phyloP scores from a whole-genome alignment of 2,113 vertebrate genomes.

The Hypanus sabinus region DNA sequence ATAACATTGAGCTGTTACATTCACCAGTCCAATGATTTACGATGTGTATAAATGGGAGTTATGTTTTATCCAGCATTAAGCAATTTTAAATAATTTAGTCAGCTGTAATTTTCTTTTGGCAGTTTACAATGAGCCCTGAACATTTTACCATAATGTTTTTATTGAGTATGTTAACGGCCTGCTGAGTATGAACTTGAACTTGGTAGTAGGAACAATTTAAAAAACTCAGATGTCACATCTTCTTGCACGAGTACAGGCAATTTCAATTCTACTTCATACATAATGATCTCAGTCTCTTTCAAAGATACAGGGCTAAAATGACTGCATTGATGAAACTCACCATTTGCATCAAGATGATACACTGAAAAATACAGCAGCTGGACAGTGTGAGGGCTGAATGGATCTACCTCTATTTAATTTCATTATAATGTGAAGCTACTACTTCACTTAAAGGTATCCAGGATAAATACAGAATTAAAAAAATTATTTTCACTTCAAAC shows the following conservation, averaged over 20 bases:
- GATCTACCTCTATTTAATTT: no score
- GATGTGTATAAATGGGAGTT: not conserved
- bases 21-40: not conserved
- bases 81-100: not conserved
- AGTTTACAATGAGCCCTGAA: not conserved
- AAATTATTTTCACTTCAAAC: not conserved
- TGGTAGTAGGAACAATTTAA: not conserved
- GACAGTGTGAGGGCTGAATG: not conserved
- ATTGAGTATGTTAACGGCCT: not conserved
- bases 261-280: not conserved
- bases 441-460: no score
- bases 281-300: not conserved
- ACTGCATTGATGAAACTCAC: not conserved
- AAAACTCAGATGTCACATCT: not conserved
- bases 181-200: not conserved
- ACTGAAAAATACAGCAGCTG: not conserved
- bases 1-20: not conserved
- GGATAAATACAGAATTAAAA: not conserved
- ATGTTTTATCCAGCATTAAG: not conserved
- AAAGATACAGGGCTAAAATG: not conserved
- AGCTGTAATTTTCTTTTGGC: not conserved
- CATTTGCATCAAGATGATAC: not conserved
- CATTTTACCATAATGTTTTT: not conserved
- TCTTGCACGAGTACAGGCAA: not conserved
- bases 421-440: no score